A percentile compares a stretch with the other conserved stretches of the same genome.
Conservation (phyloP, 2,797 vertebrate genomes). For the Siniperca undulata region DNA sequence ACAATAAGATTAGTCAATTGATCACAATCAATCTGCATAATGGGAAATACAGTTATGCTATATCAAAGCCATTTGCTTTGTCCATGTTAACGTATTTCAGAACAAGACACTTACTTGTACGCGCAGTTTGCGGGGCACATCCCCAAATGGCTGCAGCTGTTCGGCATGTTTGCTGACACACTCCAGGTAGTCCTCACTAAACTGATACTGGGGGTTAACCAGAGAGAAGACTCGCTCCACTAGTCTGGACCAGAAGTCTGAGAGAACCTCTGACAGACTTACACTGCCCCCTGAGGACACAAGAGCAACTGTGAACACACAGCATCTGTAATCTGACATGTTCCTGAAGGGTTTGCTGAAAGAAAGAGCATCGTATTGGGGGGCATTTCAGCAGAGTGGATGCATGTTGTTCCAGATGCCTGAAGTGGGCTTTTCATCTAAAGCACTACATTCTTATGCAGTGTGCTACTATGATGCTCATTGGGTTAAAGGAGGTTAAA, state of each 20-base stretch:
- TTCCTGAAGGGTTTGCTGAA: neutral
- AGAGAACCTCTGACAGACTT: conserved; percentile 89
- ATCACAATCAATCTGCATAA: neutral
- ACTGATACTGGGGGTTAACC: conserved; percentile 92
- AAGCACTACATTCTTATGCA: neutral
- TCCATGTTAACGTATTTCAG: neutral
- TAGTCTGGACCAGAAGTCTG: conserved; percentile 92
- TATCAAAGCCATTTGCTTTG: neutral
- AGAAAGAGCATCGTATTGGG: too few relatives aligned
- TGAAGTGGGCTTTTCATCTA: neutral
- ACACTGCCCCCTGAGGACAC: conserved; percentile 83
- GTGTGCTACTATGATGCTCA: neutral
- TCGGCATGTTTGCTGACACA: conserved; percentile 91
- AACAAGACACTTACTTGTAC: conserved; percentile 84
- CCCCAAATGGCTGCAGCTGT: conserved; percentile 91
- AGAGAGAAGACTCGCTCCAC: conserved; percentile 91
- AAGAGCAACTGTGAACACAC: neutral
- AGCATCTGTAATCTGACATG: neutral
- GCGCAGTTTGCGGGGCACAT: conserved; percentile 89
- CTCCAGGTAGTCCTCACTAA: conserved; percentile 91
- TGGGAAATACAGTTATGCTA: neutral
- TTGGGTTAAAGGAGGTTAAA: neutral
- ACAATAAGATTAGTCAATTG: neutral
- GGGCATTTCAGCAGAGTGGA: neutral
- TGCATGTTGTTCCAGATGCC: too few relatives aligned